Base-by-base conservation (phyloP, 2,888 invertebrate genomes). In the Hyppa rectilinea region DNA sequence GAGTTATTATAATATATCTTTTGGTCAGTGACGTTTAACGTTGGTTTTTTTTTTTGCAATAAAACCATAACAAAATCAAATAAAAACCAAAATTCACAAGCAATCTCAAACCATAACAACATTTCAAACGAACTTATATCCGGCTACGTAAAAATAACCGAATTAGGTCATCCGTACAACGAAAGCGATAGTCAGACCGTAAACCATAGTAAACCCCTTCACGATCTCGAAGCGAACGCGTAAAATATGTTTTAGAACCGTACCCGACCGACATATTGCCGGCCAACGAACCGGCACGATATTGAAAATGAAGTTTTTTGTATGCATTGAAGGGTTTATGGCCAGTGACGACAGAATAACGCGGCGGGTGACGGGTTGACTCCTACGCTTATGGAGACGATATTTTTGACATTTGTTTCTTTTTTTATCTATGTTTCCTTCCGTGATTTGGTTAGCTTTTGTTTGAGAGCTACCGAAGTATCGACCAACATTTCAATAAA, bases 271-370 rank as follows among this genome's bases (percentile, higher is more conserved):
- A 90, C 91, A 91, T 91, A 91, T 92, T 91, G 78, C 65, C 77
- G 89, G 85, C 84, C 84, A 83, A 78, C 85, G 85, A 82, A 79
- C 86, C 83, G 84, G 75, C 84, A 74, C 79, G 86, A 89, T 92
- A 92, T 92, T 92, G 91, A 92, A 92, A 93, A 92, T 92, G 89
- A 92, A 91, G 91, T 89, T 92, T 91, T 92, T 91, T 90, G 91
- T 92, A 92, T 92, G 89, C 91, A 90, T 91, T 90, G 89, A 87
- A 87, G 87, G 91, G 87, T 91, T 91, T 90, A 91, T 83, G 85
- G 83, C 79, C 83, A 83, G 75, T 86, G 83, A 83, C 80, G 87
- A 83, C 81, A 78, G 79, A 85, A 83, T 80, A 84, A 75, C 62
- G 47, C 60, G 71, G 65, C 73, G 66, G 77, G 67, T 74, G 80